Conservation (phyloP, 2,888 invertebrate genomes). For the Brenthis hecate region DNA sequence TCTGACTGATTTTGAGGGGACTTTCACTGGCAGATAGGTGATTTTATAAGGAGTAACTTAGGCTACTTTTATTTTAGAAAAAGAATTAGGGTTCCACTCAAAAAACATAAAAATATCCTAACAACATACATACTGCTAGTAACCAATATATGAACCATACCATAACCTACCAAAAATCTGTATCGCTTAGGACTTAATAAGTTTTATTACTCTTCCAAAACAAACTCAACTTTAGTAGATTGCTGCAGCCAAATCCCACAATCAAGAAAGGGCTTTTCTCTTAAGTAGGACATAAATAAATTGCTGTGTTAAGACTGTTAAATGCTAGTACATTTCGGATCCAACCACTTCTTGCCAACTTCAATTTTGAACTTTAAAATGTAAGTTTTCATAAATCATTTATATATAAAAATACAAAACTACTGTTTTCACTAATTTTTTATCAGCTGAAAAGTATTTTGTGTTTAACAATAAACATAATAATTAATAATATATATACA, state of each 20-base stretch:
- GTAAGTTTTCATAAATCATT: not conserved
- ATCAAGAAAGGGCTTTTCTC: conserved; percentile 34
- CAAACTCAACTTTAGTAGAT: conserved; percentile 29
- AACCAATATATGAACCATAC: not conserved
- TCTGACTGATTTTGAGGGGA: too few species aligned
- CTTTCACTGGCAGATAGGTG: too few species aligned
- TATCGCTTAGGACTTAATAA: not conserved
- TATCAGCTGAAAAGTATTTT: too few species aligned
- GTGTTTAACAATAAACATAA: too few species aligned
- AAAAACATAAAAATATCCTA: too few species aligned
- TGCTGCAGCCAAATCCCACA: conserved; percentile 30
- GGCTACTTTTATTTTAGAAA: too few species aligned
- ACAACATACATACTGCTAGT: too few species aligned
- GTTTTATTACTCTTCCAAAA: conserved; percentile 25
- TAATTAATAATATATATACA: too few species aligned
- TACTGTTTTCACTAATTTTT: not conserved
- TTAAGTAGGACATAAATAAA: conserved; percentile 32
- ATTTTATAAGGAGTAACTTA: too few species aligned
- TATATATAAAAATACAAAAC: not conserved
- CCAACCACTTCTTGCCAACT: conserved; percentile 3
- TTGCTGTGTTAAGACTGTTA: conserved; percentile 27
- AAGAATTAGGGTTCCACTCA: too few species aligned
- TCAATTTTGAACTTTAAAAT: not conserved
- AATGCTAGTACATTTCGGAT: conserved; percentile 8
- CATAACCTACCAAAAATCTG: not conserved